phyloP scores from a whole-genome alignment of 2,888 invertebrate species.

The Noctua comes region DNA sequence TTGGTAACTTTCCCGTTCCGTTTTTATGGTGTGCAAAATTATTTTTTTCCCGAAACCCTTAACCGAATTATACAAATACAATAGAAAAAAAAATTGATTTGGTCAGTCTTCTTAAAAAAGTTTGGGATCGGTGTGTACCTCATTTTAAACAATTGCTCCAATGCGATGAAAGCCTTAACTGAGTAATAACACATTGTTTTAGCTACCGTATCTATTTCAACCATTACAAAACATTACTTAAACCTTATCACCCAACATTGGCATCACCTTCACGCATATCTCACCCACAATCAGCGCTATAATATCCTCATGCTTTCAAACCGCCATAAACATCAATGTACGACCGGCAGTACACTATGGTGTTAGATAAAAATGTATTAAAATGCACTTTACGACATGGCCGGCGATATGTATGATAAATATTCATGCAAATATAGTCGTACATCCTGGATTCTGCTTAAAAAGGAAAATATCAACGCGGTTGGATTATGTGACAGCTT shows the following conservation, averaged over 20 bases:
- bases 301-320: conserved; percentile 37
- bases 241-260: conserved; percentile 53
- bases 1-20: too few species aligned
- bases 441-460: conserved; percentile 89
- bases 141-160: not conserved
- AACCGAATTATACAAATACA: not conserved
- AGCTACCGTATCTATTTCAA: conserved; percentile 5
- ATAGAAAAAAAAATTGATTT: not conserved
- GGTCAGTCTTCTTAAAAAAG: not conserved
- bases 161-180: not conserved
- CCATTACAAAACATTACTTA: conserved; percentile 10
- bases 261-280: conserved; percentile 54
- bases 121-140: not conserved
- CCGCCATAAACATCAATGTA: conserved; percentile 54
- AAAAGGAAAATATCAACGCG: conserved; percentile 88
- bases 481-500: conserved; percentile 78
- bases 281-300: conserved; percentile 37
- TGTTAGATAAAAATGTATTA: conserved; percentile 86
- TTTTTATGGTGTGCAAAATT: too few species aligned
- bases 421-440: conserved; percentile 87
- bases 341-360: conserved; percentile 31
- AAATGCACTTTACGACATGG: conserved; percentile 86
- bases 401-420: conserved; percentile 85
- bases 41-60: too few species aligned
- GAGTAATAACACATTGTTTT: conserved; percentile 3